These are phyloP conservation scores for Pardalotus punctatus DNA, from an alignment of 2,113 vertebrate genomes.

Conservation along the genomic window DNA sequence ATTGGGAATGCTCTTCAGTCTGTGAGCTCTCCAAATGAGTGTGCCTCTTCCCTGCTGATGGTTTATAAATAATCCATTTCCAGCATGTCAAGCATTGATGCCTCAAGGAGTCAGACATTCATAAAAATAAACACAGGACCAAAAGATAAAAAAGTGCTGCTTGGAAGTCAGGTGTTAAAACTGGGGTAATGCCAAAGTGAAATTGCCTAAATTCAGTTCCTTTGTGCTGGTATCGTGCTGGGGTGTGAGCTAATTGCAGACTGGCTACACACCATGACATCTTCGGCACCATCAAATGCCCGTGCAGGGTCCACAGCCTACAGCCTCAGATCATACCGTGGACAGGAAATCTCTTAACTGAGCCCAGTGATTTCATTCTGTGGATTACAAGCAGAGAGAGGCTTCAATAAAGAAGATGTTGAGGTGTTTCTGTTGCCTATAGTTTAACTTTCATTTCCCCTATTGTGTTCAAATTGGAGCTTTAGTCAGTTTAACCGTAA, in stretches of 20 bases:
- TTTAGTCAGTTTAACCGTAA: not conserved
- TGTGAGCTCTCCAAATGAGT: not conserved
- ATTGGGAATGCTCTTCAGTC: not conserved
- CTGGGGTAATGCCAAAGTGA: not conserved
- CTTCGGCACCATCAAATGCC: not conserved
- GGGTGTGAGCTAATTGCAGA: not conserved
- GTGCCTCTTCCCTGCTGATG: not conserved
- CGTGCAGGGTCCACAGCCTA: rapidly evolving
- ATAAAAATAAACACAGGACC: not conserved
- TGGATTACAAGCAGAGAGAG: not conserved
- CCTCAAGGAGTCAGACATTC: not conserved
- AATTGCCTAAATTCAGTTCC: not conserved
- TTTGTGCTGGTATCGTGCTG: not conserved
- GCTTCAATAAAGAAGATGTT: not conserved
- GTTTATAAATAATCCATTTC: conserved; percentile 16
- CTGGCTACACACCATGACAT: rapidly evolving
- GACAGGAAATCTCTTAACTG: not conserved
- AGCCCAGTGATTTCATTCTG: not conserved
- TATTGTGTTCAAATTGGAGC: not conserved
- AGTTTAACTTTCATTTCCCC: not conserved
- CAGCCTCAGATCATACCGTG: rapidly evolving
- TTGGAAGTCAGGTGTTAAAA: not conserved
- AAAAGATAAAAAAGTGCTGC: not conserved
- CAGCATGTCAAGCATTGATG: not conserved
- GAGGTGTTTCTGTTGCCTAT: not conserved